Base-by-base conservation (phyloP, 2,113 vertebrate genomes). In the Festucalex cinctus region DNA sequence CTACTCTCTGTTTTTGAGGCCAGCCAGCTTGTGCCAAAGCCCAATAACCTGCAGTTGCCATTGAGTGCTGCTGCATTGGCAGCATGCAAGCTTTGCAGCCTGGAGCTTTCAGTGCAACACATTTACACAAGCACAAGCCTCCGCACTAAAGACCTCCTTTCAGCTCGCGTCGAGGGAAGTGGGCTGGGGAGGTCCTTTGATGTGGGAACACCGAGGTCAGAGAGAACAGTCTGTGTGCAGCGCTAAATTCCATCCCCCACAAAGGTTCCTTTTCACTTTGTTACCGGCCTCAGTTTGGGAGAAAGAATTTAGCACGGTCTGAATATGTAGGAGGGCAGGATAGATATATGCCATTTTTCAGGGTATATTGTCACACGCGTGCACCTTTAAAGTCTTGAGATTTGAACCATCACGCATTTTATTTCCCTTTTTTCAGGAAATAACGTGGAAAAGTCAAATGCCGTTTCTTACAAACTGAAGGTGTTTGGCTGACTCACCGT, bases 381-480 rank as follows among this genome's bases (percentile, higher is more conserved):
- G 65, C 28, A 51, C 58, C 43, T 79, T 54, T 75, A 78, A 83
- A 76, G 70, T 46, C 16, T 46, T 1, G 3, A 41, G 74, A 74
- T 68, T 58, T 22, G 19, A 61, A 61, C 28, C 19, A 35, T 51
- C 63, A 70, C 70, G 57, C 69, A 48, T 86, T 72, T 88, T 79
- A 83, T 70, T 80, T 73, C 72, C 86, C 91, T 82, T 84, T 72
- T 91, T 93, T 91, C 87, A 82, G 66, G 83, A 91, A 17, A 6
- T 56, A 56, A 22, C 91, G 85, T 65, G 70, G 79, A 63, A 77
- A 90, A 93, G 90, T 94, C 89, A 94, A 95, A 95, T 94, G 91
- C 92, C 94, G 94, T 92, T 91, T 95, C 92, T 91, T 93, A 93
- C 93, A 78, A 92, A 93, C 91, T 93, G 92, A 92, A 91, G 80